Conservation (phyloP, 2,113 vertebrate species). For the Noturus placidus region DNA sequence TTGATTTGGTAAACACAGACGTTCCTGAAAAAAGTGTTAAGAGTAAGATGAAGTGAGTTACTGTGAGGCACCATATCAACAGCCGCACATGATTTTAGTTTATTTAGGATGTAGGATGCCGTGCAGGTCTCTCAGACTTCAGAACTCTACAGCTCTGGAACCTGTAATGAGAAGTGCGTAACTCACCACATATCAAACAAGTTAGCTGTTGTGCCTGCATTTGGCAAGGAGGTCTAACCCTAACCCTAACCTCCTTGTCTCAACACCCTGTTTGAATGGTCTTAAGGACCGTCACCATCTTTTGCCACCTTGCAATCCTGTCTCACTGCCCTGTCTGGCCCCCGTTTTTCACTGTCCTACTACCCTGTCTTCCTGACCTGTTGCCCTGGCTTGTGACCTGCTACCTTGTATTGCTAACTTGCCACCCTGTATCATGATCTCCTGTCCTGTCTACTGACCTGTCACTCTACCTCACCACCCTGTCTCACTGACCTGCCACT, state of each 20-base stretch:
- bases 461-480: too few species aligned
- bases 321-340: neutral
- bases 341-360: neutral
- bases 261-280: neutral
- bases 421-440: neutral
- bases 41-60: neutral
- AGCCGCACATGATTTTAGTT: neutral
- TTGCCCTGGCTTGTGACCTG: neutral
- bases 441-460: neutral
- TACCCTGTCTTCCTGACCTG: neutral
- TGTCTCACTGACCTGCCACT: neutral
- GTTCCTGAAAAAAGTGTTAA: neutral
- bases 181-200: too few species aligned
- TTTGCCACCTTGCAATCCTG: too few species aligned
- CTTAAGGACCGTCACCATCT: neutral
- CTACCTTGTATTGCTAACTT: too few species aligned
- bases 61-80: neutral
- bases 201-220: neutral
- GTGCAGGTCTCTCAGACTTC: neutral
- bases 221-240: neutral
- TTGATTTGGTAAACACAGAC: neutral
- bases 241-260: neutral
- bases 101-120: neutral
- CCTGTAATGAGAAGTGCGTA: neutral
- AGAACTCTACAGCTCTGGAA: neutral